phyloP scores from a whole-genome alignment of 2,797 vertebrate genomes.

The Acridotheres tristis region DNA sequence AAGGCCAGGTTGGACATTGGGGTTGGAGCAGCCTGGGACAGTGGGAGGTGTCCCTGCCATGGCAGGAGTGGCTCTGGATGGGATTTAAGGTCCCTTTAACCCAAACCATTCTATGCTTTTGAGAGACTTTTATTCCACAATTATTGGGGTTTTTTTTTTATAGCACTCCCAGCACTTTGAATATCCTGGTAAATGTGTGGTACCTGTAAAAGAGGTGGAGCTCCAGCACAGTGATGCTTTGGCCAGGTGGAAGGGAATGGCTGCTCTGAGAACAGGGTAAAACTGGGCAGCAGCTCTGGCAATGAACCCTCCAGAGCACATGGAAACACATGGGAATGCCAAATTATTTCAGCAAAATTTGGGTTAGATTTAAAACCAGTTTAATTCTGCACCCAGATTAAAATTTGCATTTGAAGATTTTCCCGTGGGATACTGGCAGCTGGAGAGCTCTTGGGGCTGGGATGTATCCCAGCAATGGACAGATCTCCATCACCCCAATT shows the following conservation, averaged over 20 bases:
- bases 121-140: not conserved
- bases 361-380: not conserved
- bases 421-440: not conserved
- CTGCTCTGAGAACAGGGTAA: not conserved
- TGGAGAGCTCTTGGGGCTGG: not conserved
- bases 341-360: not conserved
- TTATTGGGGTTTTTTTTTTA: not conserved
- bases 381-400: not conserved
- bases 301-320: not conserved
- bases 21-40: rapidly evolving
- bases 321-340: not conserved
- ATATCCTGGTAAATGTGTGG: rapidly evolving
- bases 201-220: too few relatives aligned
- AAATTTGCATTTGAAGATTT: not conserved
- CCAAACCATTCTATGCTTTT: not conserved
- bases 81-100: rapidly evolving
- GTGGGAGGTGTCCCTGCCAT: not conserved
- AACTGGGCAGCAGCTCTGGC: not conserved
- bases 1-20: rapidly evolving
- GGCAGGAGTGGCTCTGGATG: rapidly evolving
- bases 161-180: not conserved
- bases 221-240: rapidly evolving
- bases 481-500: not conserved
- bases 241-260: not conserved
- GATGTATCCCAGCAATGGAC: not conserved